These are phyloP conservation scores for Pachliopta kotzebuea DNA, from an alignment of 2,888 invertebrate species.

Conservation along the genomic window DNA sequence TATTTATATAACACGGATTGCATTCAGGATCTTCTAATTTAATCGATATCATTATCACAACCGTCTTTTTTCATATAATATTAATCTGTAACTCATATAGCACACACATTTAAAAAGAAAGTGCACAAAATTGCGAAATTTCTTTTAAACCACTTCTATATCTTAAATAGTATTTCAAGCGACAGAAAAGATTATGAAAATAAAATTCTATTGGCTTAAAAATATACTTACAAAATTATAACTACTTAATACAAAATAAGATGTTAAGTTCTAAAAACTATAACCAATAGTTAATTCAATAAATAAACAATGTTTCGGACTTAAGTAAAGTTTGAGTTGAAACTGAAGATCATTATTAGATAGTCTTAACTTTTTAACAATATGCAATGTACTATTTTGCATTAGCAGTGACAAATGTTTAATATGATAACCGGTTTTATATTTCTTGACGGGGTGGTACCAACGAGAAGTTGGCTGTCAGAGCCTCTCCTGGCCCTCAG, in stretches of 20 bases:
- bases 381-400: constrained; percentile 5
- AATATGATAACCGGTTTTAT: constrained; percentile 36
- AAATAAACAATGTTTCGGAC: neutral
- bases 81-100: neutral
- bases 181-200: too few relatives aligned
- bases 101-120: too few relatives aligned
- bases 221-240: too few relatives aligned
- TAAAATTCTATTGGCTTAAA: too few relatives aligned
- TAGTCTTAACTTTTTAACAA: neutral
- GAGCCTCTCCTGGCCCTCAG: constrained; percentile 35
- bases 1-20: constrained; percentile 50
- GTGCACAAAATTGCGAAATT: too few relatives aligned
- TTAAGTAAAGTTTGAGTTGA: neutral
- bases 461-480: constrained; percentile 35
- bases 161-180: too few relatives aligned
- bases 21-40: constrained; percentile 27
- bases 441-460: constrained; percentile 38
- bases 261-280: too few relatives aligned
- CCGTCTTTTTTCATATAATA: neutral
- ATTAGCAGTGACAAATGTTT: constrained; percentile 36
- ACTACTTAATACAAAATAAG: too few relatives aligned
- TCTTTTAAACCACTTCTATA: too few relatives aligned
- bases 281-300: neutral
- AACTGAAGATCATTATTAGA: too few relatives aligned
- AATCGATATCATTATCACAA: constrained; percentile 30